Evolutionary conservation across 30 jellyfish, hydroid and myxozoan genomes (phyloP).

Genomic region (Euphysa ruthae): DNA sequence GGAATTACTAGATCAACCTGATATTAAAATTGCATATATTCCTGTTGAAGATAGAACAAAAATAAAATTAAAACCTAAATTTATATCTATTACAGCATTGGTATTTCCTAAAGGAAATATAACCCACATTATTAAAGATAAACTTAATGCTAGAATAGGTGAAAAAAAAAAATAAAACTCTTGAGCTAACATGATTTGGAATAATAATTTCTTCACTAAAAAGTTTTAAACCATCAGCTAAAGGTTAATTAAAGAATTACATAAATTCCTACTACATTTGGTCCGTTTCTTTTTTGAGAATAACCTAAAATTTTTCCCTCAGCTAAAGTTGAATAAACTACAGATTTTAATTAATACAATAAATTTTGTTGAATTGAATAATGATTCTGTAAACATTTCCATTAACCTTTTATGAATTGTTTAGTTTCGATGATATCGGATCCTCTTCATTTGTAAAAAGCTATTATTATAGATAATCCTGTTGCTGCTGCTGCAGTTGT

Average conservation of each 20-base stretch:
- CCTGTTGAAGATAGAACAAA: conserved; percentile 34
- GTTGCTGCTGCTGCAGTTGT: not conserved
- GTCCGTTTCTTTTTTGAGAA: conserved; percentile 7
- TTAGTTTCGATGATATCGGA: not conserved
- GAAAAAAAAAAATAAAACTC: not conserved
- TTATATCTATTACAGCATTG: not conserved
- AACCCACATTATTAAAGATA: not conserved
- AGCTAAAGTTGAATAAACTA: conserved; percentile 37
- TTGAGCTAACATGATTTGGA: not conserved
- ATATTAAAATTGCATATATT: conserved; percentile 32
- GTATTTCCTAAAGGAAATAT: not conserved
- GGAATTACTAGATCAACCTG: conserved; percentile 50
- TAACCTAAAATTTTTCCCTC: conserved; percentile 44
- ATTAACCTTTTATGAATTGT: not conserved
- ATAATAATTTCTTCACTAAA: conserved; percentile 28
- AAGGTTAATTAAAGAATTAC: conserved; percentile 36
- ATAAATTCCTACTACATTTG: conserved; percentile 48
- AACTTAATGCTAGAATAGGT: not conserved
- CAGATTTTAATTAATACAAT: not conserved
- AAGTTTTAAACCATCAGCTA: conserved; percentile 50
- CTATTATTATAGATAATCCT: not conserved
- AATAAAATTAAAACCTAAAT: not conserved
- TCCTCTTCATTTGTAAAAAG: not conserved
- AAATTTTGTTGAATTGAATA: not conserved
- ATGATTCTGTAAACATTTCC: not conserved